Evolutionary conservation across 2,888 invertebrate genomes (phyloP), one percentile per base, ranked within the genome.

Genomic region (Octonoba sinensis): DNA sequence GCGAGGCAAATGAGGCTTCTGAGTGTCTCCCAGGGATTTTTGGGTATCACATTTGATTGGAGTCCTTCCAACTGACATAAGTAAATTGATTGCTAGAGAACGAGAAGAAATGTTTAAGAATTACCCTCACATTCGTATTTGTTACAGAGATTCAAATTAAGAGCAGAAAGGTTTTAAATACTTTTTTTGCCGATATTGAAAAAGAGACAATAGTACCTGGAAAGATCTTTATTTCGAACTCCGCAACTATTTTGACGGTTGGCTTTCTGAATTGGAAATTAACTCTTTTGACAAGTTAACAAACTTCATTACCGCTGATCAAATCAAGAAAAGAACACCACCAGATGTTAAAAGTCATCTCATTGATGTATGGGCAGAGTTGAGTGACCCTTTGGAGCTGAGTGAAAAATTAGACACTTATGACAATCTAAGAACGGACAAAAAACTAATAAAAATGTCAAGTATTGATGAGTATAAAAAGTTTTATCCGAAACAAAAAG

Each of bases 101-200:
- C n/a, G 15, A 0, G 1, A 70, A 70, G 24, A 59, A 46, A 46
- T 46, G 8, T 70, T 70, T 20, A 46, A 22, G 36, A 70, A 59
- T 20, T 59, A 70, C 16, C 11, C 22, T 27, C 70, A 57, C 47
- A 59, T 59, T 70, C 59, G 13, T 15, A 16, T 16, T 22, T 70
- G 15, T 59, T 70, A 22, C 57, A 46, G 44, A 57, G 47, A 20
- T 70, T 70, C 46, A 59, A 70, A 47, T 54, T 59, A 24, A 70
- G 46, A 57, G 36, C 57, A 8, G 22, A 70, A 16, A 2, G 2
- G 15, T 70, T 70, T 20, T 46, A 36, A 57, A 15, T 44, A 18
- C 20, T 70, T 22, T n/a, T 70, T 70, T 22, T 1, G 46, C 47
- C 20, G 59, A 44, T 57, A 70, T 46, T 44, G 57, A 22, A 47